These are phyloP conservation scores for Lagodon rhomboides DNA, from an alignment of 2,797 vertebrate genomes.

Conservation along the genomic window DNA sequence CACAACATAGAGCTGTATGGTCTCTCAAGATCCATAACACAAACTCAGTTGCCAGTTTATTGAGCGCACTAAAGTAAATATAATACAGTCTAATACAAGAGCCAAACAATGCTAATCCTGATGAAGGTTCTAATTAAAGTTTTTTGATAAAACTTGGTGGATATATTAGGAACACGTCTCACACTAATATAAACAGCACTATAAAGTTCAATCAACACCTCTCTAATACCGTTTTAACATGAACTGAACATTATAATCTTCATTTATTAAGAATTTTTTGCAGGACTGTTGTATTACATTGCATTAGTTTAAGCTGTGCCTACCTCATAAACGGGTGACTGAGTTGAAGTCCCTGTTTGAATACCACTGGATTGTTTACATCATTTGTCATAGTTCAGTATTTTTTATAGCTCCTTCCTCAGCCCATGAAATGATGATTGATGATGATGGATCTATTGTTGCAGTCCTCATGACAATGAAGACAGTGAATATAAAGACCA, in stretches of 20 bases:
- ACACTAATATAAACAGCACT: neutral
- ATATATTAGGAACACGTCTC: neutral
- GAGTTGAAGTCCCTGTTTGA: neutral
- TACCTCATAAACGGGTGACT: neutral
- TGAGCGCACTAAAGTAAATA: neutral
- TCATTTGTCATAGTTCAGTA: constrained; percentile 31
- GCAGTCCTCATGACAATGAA: constrained; percentile 47
- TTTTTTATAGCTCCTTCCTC: constrained; percentile 20
- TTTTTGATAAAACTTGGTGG: neutral
- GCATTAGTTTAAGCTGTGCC: neutral
- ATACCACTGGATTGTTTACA: constrained; percentile 34
- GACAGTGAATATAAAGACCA: constrained; percentile 68
- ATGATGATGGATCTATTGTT: constrained; percentile 75
- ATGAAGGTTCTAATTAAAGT: neutral
- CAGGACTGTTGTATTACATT: neutral
- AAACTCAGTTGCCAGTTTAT: neutral
- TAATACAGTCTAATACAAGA: neutral
- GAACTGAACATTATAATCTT: neutral
- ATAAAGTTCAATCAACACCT: neutral
- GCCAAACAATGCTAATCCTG: too few species aligned
- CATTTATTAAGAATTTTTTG: neutral
- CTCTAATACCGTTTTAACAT: neutral
- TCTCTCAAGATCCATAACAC: neutral
- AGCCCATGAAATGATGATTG: constrained; percentile 57
- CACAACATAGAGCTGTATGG: neutral